A percentile compares a stretch with the other conserved stretches of the same genome.
Conservation (phyloP, 2,888 invertebrate genomes). For the Stenodema calcarata region DNA sequence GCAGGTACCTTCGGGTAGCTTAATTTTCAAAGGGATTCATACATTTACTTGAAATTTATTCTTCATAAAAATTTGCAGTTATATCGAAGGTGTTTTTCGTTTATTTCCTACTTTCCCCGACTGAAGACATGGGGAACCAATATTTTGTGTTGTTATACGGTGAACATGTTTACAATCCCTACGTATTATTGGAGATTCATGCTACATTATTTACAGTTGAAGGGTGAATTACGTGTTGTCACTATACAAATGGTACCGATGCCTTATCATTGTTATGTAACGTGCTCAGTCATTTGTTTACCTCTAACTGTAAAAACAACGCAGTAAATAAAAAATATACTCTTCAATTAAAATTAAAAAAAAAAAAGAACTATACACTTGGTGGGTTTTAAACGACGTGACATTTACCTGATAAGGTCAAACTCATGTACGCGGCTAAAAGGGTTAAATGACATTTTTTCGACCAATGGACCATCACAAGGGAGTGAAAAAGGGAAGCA, state of each 20-base stretch:
- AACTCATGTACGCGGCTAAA: not conserved
- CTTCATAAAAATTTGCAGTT: no score
- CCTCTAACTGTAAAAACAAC: not conserved
- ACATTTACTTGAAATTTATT: no score
- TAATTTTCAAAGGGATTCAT: no score
- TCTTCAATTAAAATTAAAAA: not conserved
- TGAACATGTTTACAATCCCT: not conserved
- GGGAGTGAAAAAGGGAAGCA: constrained; percentile 14
- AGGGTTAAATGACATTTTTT: not conserved
- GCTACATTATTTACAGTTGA: not conserved
- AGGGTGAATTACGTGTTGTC: not conserved
- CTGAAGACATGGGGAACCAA: no score
- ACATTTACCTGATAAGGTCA: no score
- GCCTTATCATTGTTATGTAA: not conserved
- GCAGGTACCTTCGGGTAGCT: no score
- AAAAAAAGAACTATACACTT: not conserved
- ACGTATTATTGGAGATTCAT: not conserved
- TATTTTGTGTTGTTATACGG: not conserved
- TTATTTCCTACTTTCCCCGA: no score
- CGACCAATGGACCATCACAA: constrained; percentile 18
- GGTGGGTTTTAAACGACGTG: not conserved
- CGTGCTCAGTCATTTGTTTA: not conserved
- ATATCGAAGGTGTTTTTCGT: no score
- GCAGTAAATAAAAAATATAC: not conserved
- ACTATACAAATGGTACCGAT: not conserved